These are phyloP conservation scores for Raja brachyura DNA, from an alignment of 2,113 vertebrate genomes.

Conservation along the genomic window DNA sequence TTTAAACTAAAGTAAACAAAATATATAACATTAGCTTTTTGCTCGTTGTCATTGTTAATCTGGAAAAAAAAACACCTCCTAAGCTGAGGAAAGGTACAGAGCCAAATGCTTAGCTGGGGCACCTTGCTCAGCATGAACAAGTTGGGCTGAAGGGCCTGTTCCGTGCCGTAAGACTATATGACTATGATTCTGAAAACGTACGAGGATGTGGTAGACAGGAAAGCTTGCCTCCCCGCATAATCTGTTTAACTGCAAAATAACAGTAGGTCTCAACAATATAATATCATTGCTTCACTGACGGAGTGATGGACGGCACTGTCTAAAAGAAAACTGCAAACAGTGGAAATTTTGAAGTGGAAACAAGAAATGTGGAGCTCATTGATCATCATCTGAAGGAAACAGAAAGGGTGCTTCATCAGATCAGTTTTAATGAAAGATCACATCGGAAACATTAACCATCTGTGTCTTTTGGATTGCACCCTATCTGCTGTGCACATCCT, in stretches of 20 bases:
- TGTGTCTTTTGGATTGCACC: neutral
- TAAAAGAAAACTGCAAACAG: neutral
- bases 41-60: too few species aligned
- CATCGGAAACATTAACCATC: neutral
- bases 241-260: neutral
- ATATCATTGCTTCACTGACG: neutral
- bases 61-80: neutral
- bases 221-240: neutral
- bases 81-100: too few species aligned
- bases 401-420: neutral
- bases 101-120: too few species aligned
- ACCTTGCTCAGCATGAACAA: too few species aligned
- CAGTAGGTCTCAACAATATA: neutral
- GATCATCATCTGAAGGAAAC: slow-evolving; percentile 21
- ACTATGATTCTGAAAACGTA: neutral
- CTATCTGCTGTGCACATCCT: neutral
- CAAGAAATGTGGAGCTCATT: neutral
- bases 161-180: too few species aligned
- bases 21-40: neutral
- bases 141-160: too few species aligned
- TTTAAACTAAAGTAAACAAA: too few species aligned
- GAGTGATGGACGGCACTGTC: neutral
- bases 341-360: neutral
- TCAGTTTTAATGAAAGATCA: neutral
- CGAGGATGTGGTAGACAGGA: neutral